Conservation (phyloP, 2,888 invertebrate genomes). For the Syrista parreyssii region DNA sequence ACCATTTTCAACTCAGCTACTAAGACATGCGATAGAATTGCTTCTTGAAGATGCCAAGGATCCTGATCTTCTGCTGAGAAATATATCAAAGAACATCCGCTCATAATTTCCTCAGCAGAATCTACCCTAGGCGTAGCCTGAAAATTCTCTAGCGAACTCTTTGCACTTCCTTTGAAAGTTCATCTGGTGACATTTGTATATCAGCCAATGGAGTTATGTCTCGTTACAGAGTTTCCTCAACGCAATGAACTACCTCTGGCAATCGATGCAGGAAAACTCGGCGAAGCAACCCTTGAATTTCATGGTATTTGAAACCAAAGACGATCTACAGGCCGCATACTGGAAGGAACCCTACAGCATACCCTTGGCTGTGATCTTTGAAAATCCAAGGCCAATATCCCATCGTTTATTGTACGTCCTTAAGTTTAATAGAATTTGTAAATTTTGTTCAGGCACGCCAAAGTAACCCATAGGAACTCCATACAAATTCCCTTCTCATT, state of each 20-base stretch:
- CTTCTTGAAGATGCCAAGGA: not conserved
- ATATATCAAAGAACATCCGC: too few relatives aligned
- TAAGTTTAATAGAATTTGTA: not conserved
- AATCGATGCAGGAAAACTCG: constrained; percentile 67
- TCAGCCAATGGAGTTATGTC: constrained; percentile 1
- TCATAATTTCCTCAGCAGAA: not conserved
- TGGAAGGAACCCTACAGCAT: constrained; percentile 75
- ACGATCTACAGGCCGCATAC: constrained; percentile 77
- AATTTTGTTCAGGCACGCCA: not conserved
- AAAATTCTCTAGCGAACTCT: not conserved
- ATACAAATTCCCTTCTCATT: not conserved
- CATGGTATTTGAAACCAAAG: constrained; percentile 74
- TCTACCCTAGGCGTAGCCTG: not conserved
- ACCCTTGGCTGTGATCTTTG: constrained; percentile 79
- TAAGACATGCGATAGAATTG: not conserved
- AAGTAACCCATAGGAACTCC: not conserved
- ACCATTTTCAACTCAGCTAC: not conserved
- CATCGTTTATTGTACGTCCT: constrained; percentile 68
- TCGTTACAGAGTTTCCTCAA: constrained; percentile 72
- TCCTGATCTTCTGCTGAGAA: not conserved
- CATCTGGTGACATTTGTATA: not conserved
- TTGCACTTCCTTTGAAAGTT: not conserved
- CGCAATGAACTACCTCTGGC: constrained; percentile 73
- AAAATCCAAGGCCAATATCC: constrained; percentile 65
- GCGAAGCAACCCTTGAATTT: constrained; percentile 73